phyloP scores from a whole-genome alignment of 2,888 invertebrate genomes.

The Druceiella hillmani region DNA sequence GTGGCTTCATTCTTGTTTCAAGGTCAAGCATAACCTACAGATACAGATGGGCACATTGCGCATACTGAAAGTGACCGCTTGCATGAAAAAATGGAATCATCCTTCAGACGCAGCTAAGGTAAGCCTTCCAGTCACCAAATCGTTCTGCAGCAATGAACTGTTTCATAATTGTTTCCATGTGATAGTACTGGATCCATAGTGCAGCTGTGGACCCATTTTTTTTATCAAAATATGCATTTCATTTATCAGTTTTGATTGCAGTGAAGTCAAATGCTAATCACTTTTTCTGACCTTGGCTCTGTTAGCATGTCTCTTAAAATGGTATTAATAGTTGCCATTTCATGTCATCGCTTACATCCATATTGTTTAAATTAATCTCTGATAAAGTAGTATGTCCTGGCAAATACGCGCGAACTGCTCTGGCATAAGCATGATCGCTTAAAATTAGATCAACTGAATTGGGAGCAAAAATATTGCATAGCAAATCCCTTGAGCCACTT shows the following conservation, averaged over 20 bases:
- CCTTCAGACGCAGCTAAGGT: too few relatives aligned
- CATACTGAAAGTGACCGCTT: too few relatives aligned
- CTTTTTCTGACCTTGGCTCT: background rate
- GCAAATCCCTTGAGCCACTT: slow-evolving; percentile 5
- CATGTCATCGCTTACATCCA: slow-evolving; percentile 7
- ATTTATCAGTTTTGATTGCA: slow-evolving; percentile 6
- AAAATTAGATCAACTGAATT: background rate
- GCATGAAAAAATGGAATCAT: slow-evolving; percentile 8
- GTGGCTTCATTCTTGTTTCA: slow-evolving; percentile 4
- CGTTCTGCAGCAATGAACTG: slow-evolving; percentile 10
- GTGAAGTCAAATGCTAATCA: slow-evolving; percentile 4
- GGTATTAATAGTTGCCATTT: slow-evolving; percentile 3
- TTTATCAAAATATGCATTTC: slow-evolving; percentile 5
- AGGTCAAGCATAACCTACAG: slow-evolving; percentile 5
- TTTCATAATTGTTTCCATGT: slow-evolving; percentile 4
- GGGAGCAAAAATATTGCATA: background rate
- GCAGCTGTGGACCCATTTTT: slow-evolving; percentile 10
- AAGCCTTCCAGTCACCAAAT: slow-evolving; percentile 8
- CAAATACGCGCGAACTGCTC: slow-evolving; percentile 1
- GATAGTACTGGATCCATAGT: slow-evolving; percentile 8
- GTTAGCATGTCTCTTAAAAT: slow-evolving; percentile 6
- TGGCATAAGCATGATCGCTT: background rate
- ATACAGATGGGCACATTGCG: slow-evolving; percentile 7
- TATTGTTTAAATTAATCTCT: slow-evolving; percentile 7
- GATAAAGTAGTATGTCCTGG: slow-evolving; percentile 8